Conservation (phyloP, 2,113 vertebrate species). For the Clupea harengus region DNA sequence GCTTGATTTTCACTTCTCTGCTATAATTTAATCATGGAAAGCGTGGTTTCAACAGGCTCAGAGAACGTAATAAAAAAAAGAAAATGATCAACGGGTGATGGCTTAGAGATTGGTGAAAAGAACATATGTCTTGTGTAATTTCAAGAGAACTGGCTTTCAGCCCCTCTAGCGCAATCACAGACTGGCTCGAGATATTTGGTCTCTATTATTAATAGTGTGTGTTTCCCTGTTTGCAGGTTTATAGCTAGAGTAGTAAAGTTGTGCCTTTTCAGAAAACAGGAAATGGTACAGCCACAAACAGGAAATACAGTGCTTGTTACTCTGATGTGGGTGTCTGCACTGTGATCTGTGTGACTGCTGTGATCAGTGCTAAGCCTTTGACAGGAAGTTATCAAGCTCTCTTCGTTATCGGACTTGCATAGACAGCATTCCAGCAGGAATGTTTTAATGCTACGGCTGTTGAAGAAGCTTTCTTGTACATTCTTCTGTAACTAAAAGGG, state of each 20-base stretch:
- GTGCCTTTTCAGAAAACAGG: not conserved
- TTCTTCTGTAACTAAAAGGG: not conserved
- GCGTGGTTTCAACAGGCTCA: not conserved
- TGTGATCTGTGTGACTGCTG: not conserved
- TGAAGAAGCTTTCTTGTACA: not conserved
- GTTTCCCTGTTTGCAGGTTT: not conserved
- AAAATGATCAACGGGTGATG: not conserved
- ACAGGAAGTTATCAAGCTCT: not conserved
- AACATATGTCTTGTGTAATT: not conserved
- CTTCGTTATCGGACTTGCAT: not conserved
- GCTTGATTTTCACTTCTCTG: not conserved
- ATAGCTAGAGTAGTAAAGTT: not conserved
- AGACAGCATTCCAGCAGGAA: not conserved
- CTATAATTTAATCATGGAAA: not conserved
- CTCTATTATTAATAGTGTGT: not conserved
- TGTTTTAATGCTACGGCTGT: not conserved
- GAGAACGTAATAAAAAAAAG: not conserved
- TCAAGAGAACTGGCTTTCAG: not conserved
- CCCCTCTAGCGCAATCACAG: not conserved
- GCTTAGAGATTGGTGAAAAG: not conserved
- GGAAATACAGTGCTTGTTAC: not conserved
- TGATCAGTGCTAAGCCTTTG: not conserved
- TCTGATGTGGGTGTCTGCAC: not conserved
- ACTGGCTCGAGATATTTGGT: not conserved
- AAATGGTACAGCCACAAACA: constrained; percentile 10